Base-by-base conservation (phyloP, 2,888 invertebrate genomes). In the Drosophila trichaetosa region DNA sequence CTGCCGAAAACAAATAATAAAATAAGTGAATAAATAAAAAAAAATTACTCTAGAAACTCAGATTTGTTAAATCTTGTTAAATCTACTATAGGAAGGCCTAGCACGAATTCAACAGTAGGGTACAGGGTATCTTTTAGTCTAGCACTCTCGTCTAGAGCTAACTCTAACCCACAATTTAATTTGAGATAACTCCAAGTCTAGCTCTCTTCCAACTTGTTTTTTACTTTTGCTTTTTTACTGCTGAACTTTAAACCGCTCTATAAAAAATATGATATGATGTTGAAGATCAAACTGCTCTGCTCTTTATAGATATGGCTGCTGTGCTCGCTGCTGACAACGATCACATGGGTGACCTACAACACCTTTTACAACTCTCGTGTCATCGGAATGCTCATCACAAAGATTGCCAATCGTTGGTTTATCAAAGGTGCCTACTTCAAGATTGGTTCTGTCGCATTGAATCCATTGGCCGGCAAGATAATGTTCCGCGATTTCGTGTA, bases 401-500 rank as follows among this genome's bases (percentile, higher is more conserved):
- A 97, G 92, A 94, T 98, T 65, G 95, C 97, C 62, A 99, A 98
- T 94, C 95, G 96, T 91, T 96, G 99, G 93, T 96, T 97, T 91
- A 96, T 97, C 84, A 95, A 95, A 92, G 96, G 96, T 93, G 98
- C 98, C 73, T 97, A 97, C 93, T 96, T 98, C 85, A 97, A 97
- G 94, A 96, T 99, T 92, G 98, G 99, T 66, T 99, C 99, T 5
- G 96, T 99, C 90, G 98, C 98, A 7, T 94, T 99, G 63, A 98
- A 98, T 93, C 97, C 98, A n/a, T 94, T 99, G 76, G 98, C 99
- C 63, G 99, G 99, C 4, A 99, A 99, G 94, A 96, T 99, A 62
- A 99, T 99, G 99, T 99, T 99, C 93, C 95, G 98, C 68, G 98
- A 99, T 94, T 96, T 99, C 83, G 96, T 97, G 63, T 98, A 97